A percentile compares a stretch with the other conserved stretches of the same genome.
phyloP scores from a whole-genome alignment of 1,140 invertebrate species.

The Brachionus asplanchnoidis region DNA sequence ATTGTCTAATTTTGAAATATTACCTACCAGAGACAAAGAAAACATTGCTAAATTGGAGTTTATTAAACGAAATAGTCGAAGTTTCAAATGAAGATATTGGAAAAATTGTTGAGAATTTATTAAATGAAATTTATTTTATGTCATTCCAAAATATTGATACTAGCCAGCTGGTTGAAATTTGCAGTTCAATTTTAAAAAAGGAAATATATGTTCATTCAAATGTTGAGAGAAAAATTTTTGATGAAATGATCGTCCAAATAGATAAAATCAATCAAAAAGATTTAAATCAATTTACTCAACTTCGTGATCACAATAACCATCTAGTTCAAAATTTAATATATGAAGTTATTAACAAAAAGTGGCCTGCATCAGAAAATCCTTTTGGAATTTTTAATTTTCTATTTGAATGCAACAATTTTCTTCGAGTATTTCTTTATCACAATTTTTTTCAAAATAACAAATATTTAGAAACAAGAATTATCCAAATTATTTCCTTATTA shows the following conservation, averaged over 20 bases:
- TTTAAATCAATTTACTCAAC: background rate
- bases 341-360: background rate
- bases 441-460: background rate
- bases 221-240: background rate
- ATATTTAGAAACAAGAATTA: background rate
- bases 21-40: background rate
- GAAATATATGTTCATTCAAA: background rate
- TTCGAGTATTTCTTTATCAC: background rate
- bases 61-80: background rate
- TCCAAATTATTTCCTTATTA: background rate
- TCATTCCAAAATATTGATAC: background rate
- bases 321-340: background rate
- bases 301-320: background rate
- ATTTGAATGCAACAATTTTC: conserved; percentile 15
- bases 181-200: background rate
- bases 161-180: background rate
- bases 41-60: background rate
- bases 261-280: background rate
- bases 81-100: background rate
- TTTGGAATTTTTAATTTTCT: background rate
- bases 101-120: background rate
- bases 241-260: background rate
- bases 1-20: background rate
- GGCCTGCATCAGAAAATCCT: background rate
- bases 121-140: background rate